Percentiles rank a stretch among this genome's conserved stretches.
These are phyloP conservation scores for Heliothis subflexa DNA, from an alignment of 1,140 invertebrate species.

Conservation along the genomic window DNA sequence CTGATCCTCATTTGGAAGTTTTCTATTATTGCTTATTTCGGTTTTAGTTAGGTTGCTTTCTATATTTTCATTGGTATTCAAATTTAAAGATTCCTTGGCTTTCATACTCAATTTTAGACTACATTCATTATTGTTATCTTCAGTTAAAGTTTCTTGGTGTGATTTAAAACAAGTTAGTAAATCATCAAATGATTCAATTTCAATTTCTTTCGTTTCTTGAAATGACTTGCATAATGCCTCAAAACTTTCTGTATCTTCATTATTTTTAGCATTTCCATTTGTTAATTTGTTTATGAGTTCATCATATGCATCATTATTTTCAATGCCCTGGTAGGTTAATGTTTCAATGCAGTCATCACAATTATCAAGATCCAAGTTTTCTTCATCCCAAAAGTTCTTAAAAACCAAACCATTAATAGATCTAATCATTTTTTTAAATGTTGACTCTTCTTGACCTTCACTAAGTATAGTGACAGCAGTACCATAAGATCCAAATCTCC, in stretches of 20 bases:
- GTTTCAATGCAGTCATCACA: not conserved
- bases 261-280: constrained; percentile 37
- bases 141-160: constrained; percentile 35
- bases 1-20: not conserved
- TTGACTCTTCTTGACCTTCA: constrained; percentile 86
- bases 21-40: not conserved
- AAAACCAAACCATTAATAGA: constrained; percentile 64
- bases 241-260: constrained; percentile 61
- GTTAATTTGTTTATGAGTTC: constrained; percentile 63
- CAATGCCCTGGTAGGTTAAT: constrained; percentile 64
- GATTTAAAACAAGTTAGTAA: constrained; percentile 62
- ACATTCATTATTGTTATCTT: constrained; percentile 6
- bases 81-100: not conserved
- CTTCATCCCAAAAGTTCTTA: constrained; percentile 65
- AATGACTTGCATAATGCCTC: constrained; percentile 61
- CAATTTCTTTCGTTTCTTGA: constrained; percentile 45
- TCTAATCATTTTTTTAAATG: constrained; percentile 87
- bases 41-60: not conserved
- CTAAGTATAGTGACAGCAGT: constrained; percentile 90
- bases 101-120: not conserved
- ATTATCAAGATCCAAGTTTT: constrained; percentile 40
- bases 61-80: constrained; percentile 2
- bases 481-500: constrained; percentile 94
- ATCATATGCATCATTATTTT: constrained; percentile 89
- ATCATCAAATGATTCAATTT: constrained; percentile 65